These are phyloP conservation scores for Prochilodus magdalenae DNA, from an alignment of 2,113 vertebrate species.

Conservation along the genomic window DNA sequence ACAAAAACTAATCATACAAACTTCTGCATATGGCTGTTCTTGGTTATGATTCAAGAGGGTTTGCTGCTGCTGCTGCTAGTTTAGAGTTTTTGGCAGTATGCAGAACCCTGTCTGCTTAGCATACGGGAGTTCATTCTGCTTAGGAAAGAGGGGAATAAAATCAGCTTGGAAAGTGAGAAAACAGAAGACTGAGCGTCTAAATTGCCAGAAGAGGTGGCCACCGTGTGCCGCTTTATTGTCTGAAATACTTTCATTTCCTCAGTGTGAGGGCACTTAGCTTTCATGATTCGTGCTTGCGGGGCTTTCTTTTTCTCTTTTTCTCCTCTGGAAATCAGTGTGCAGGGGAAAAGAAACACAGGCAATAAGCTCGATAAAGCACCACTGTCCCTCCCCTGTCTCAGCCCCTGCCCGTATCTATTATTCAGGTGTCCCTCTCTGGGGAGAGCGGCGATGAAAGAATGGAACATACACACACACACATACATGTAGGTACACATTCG, in stretches of 20 bases:
- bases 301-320: slow-evolving; percentile 4
- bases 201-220: background rate
- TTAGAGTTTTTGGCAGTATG: no score
- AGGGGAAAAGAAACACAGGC: slow-evolving; percentile 21
- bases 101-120: background rate
- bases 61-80: no score
- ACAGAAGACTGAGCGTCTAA: background rate
- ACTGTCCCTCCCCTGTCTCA: slow-evolving; percentile 34
- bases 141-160: background rate
- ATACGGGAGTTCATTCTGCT: background rate
- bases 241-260: slow-evolving; percentile 15
- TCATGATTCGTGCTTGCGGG: slow-evolving; percentile 29
- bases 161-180: background rate
- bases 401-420: slow-evolving; percentile 55
- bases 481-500: slow-evolving; percentile 42
- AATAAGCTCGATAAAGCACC: slow-evolving; percentile 46
- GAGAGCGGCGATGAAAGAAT: slow-evolving; percentile 56
- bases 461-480: slow-evolving; percentile 49
- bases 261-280: slow-evolving; percentile 17
- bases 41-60: no score
- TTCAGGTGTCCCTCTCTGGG: slow-evolving; percentile 61
- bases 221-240: background rate
- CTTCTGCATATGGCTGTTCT: no score
- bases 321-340: slow-evolving; percentile 23
- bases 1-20: no score